Percentiles rank a stretch among this genome's conserved stretches.
phyloP scores from a whole-genome alignment of 2,797 vertebrate genomes.

The Gouania willdenowi region DNA sequence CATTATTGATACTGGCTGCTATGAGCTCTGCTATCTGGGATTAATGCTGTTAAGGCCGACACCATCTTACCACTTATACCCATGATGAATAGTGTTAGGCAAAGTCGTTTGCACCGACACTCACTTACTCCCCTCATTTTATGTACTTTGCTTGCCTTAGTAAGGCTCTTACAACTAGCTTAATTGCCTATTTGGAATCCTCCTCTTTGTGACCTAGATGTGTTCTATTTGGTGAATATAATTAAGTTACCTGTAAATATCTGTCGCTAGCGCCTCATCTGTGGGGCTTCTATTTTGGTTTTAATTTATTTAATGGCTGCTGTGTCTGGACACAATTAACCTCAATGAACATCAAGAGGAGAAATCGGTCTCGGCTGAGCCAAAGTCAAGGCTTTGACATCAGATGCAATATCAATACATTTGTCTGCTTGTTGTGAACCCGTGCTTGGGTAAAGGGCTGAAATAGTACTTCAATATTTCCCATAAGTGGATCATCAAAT shows the following conservation, averaged over 20 bases:
- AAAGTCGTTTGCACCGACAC: slow-evolving; percentile 75
- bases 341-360: slow-evolving; percentile 44
- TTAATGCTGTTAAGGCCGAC: slow-evolving; percentile 75
- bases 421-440: neutral
- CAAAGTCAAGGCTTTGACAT: slow-evolving; percentile 21
- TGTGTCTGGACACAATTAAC: slow-evolving; percentile 65
- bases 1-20: slow-evolving; percentile 77
- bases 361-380: slow-evolving; percentile 22
- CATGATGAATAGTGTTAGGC: slow-evolving; percentile 73
- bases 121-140: slow-evolving; percentile 69
- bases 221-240: slow-evolving; percentile 77
- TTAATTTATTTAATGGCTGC: slow-evolving; percentile 74
- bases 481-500: neutral
- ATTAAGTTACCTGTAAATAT: slow-evolving; percentile 82
- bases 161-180: slow-evolving; percentile 69
- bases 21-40: slow-evolving; percentile 67
- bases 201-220: slow-evolving; percentile 76
- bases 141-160: slow-evolving; percentile 73
- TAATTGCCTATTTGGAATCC: slow-evolving; percentile 79
- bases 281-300: slow-evolving; percentile 59
- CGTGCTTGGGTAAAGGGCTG: neutral
- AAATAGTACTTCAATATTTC: neutral
- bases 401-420: slow-evolving; percentile 6
- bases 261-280: slow-evolving; percentile 56
- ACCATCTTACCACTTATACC: slow-evolving; percentile 76